A percentile compares a stretch with the other conserved stretches of the same genome.
These are phyloP conservation scores for Zygogramma bicolorata DNA, from an alignment of 2,888 invertebrate genomes.

Conservation along the genomic window DNA sequence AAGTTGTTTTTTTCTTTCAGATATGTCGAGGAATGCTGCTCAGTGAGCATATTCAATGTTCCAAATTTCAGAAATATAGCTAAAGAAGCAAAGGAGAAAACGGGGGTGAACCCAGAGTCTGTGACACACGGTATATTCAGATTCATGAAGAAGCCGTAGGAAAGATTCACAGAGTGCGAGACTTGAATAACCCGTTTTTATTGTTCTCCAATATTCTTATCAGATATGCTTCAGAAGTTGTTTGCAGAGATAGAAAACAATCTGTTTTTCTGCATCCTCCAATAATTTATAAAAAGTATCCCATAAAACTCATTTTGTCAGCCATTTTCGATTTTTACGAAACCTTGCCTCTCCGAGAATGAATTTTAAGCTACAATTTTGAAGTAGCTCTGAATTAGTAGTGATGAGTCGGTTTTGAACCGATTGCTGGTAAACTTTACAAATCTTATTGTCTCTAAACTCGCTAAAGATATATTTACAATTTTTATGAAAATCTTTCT, in stretches of 20 bases:
- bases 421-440: slow-evolving; percentile 31
- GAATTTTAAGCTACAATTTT: not conserved
- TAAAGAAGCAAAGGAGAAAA: too few species aligned
- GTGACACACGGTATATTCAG: too few species aligned
- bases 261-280: not conserved
- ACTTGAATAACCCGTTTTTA: slow-evolving; percentile 21
- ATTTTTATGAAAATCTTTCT: slow-evolving; percentile 12
- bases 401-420: slow-evolving; percentile 25
- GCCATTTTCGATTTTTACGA: not conserved
- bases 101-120: too few species aligned
- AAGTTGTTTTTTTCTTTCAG: too few species aligned
- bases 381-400: not conserved
- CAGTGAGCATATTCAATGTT: too few species aligned
- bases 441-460: slow-evolving; percentile 43
- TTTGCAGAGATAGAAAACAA: not conserved
- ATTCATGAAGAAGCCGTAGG: too few species aligned
- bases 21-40: too few species aligned
- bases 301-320: too few species aligned
- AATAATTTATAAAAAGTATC: too few species aligned
- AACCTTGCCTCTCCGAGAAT: not conserved
- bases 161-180: not conserved
- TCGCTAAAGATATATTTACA: slow-evolving; percentile 39
- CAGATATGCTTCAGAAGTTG: slow-evolving; percentile 10
- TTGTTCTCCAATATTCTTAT: slow-evolving; percentile 1
- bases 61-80: too few species aligned